These are phyloP conservation scores for Lasioglossum morio DNA, from an alignment of 2,888 invertebrate species.

Conservation along the genomic window DNA sequence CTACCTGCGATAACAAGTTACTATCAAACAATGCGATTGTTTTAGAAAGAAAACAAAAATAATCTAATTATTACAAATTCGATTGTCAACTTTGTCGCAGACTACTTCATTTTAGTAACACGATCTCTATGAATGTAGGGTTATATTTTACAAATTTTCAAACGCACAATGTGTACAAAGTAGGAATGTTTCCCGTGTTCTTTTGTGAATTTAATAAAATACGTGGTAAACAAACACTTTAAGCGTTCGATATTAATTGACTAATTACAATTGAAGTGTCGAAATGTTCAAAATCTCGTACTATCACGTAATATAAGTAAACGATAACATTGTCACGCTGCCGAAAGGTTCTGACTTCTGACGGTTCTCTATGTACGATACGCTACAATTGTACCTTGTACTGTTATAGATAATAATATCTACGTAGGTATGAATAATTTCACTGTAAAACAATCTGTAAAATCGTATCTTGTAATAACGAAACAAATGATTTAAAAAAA, in stretches of 20 bases:
- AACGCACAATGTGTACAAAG: background rate
- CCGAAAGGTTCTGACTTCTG: background rate
- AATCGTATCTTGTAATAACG: background rate
- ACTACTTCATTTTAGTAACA: background rate
- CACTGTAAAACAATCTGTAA: background rate
- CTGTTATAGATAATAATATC: background rate
- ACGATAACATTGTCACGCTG: background rate
- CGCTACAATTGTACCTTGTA: background rate
- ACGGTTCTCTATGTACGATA: background rate
- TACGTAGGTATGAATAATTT: background rate
- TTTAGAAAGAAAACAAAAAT: conserved; percentile 10
- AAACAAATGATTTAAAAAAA: background rate
- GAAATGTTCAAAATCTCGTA: background rate
- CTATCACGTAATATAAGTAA: background rate
- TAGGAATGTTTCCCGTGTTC: background rate
- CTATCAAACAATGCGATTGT: background rate
- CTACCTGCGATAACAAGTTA: background rate
- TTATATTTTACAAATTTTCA: conserved; percentile 28
- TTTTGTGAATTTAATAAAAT: background rate
- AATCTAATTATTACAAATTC: background rate
- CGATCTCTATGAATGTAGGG: conserved; percentile 20
- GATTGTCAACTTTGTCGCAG: background rate
- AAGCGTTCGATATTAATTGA: background rate
- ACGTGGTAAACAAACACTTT: background rate
- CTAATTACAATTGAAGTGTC: background rate